phyloP scores from a whole-genome alignment of 2,888 invertebrate species.

The Coelopa pilipes region DNA sequence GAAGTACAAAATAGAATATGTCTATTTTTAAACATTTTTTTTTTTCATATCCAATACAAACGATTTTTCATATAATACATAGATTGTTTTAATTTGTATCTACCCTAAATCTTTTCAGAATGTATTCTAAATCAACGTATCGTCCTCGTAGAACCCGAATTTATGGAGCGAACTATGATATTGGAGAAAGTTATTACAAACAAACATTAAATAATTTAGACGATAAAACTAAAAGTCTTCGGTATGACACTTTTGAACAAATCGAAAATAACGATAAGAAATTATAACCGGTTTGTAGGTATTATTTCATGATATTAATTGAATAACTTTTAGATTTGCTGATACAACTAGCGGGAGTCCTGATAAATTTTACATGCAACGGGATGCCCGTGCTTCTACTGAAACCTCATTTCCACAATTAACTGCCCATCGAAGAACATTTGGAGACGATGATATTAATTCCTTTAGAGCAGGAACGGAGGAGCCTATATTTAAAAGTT shows the following conservation, averaged over 20 bases:
- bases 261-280: no score
- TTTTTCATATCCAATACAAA: background rate
- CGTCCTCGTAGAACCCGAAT: constrained; percentile 77
- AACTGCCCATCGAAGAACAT: background rate
- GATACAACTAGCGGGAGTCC: background rate
- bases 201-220: constrained; percentile 81
- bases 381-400: background rate
- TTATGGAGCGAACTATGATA: constrained; percentile 87
- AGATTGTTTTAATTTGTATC: no score
- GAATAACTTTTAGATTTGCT: background rate
- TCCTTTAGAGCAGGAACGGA: constrained; percentile 1
- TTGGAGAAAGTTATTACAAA: constrained; percentile 85
- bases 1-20: no score
- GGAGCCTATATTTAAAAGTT: background rate
- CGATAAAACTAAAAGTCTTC: constrained; percentile 70
- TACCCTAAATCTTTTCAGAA: background rate
- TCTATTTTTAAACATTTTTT: background rate
- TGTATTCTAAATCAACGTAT: constrained; percentile 32
- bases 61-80: background rate
- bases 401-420: constrained; percentile 4
- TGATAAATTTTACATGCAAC: background rate
- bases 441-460: background rate
- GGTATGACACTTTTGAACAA: constrained; percentile 50
- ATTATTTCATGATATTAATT: constrained; percentile 52
- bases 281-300: no score